Conservation (phyloP, 2,888 invertebrate genomes). For the Amphimallon solstitiale region DNA sequence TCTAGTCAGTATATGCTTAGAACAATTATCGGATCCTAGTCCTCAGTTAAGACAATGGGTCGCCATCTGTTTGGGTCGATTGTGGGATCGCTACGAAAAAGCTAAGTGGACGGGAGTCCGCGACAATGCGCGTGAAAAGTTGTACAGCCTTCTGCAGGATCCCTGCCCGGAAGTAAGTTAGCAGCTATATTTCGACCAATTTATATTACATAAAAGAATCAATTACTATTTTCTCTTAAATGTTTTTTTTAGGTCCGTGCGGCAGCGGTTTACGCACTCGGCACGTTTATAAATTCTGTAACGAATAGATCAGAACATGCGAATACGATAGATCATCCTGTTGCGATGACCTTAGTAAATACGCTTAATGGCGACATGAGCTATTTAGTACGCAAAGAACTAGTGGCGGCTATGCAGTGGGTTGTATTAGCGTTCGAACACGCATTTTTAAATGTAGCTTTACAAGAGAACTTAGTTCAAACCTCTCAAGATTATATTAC, state of each 20-base stretch:
- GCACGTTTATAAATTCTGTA: slow-evolving; percentile 90
- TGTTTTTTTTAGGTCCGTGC: slow-evolving; percentile 78
- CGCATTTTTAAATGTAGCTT: slow-evolving; percentile 82
- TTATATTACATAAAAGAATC: too few relatives aligned
- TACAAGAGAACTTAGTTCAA: slow-evolving; percentile 66
- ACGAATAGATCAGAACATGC: slow-evolving; percentile 90
- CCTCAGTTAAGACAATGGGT: slow-evolving; percentile 85
- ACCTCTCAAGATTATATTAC: slow-evolving; percentile 60
- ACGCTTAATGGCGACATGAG: slow-evolving; percentile 82
- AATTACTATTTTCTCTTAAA: too few relatives aligned
- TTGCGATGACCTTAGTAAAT: slow-evolving; percentile 87
- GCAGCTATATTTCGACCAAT: too few relatives aligned
- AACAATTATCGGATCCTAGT: slow-evolving; percentile 81
- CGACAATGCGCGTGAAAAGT: slow-evolving; percentile 96
- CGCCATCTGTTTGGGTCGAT: slow-evolving; percentile 87
- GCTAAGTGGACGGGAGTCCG: slow-evolving; percentile 95
- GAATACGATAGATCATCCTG: slow-evolving; percentile 91
- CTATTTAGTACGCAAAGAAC: slow-evolving; percentile 86
- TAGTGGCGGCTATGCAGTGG: slow-evolving; percentile 88
- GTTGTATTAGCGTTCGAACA: slow-evolving; percentile 88
- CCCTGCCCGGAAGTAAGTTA: slow-evolving; percentile 81
- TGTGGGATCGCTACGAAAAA: slow-evolving; percentile 90
- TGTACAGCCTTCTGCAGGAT: slow-evolving; percentile 83
- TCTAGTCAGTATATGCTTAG: slow-evolving; percentile 90
- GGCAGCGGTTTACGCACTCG: slow-evolving; percentile 93